Base-by-base conservation (phyloP, 2,888 invertebrate genomes). In the Polia nebulosa region DNA sequence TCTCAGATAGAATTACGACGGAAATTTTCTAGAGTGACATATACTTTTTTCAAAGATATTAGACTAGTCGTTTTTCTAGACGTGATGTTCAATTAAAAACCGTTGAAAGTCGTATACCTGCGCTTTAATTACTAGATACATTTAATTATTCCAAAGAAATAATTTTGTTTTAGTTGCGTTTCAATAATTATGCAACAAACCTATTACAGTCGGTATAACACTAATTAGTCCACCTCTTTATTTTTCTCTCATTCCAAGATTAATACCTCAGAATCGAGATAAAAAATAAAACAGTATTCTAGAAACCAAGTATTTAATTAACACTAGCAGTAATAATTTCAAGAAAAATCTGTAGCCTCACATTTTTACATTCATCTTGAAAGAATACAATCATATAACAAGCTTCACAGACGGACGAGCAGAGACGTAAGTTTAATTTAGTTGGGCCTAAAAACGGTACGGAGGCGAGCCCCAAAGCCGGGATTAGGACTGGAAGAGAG, bases 341-440 rank as follows among this genome's bases (percentile, higher is more conserved):
- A 60, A 51, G 32, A 44, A 44, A 20, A 39, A 45, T 20, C 2
- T 45, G 11, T 41, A 4, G 32, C 17, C 3, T 13, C 15, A 34
- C 9, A 39, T 61, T 55, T 45, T 53, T 20, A 55, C 15, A 51
- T 59, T 78, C 51, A 11, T 32, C 34, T 66, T 41, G 20, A 34
- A 41, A 32, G 22, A 66, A n/a, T 11, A 52, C 39, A 56, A 49
- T 49, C 49, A 39, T 25, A 47, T 72, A 65, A 65, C 45, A 56
- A 47, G 39, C 25, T 41, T 57, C 64, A 36, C 62, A 72, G 58
- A 56, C 53, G 32, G n/a, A 25, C 45, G 55, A 9, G 60, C 44
- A 56, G 64, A 81, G 63, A 70, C 64, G 62, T 71, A 64, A 79
- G 70, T 82, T 79, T 76, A 82, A 81, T 82, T 79, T 79, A 71